Evolutionary conservation across 2,888 invertebrate species (phyloP), one percentile per base, ranked within the genome.

Genomic region (Dolichopus griseipennis): DNA sequence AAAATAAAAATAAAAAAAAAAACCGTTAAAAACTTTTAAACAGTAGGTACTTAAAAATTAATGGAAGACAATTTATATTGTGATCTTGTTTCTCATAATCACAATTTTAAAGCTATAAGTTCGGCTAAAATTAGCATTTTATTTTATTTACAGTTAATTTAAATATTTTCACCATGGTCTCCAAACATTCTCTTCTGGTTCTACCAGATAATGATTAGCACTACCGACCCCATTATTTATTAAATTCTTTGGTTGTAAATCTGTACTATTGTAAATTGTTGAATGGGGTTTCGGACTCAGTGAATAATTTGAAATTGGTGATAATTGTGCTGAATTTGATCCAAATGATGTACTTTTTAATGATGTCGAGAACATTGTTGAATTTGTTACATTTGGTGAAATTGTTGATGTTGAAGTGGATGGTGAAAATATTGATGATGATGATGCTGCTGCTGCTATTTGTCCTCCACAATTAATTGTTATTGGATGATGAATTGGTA

Each of bases 251-350:
- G 62, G 72, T 74, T 65, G 20, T 27, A 27, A 21, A 21, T 10
- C 27, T 63, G 63, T 27, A 34, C 10, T 43, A 37, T 18, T 68
- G 68, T 62, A 72, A 69, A 61, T 73, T 74, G 65, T 33, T 21
- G 8, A 8, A 21, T 21, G 20, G 12, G 63, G 4, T 64, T 20
- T 18, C 20, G 79, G 79, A 64, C 79, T 79, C 69, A 75, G 76
- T 21, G 76, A 74, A 67, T 75, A 80, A 72, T 80, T 79, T 71
- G 80, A 80, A n/a, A 80, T 72, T 8, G 79, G 79, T 6, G 79
- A 79, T 22, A 80, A 76, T 67, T 79, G 80, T 69, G 79, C 80
- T 7, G 78, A 76, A 69, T 80, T 80, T 69, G 75, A 74, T 64
- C 76, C 74, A 4, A 10, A 27, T 33, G 64, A 64, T 15, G 7